Conservation (phyloP, 1,140 invertebrate genomes). For the Contarinia nasturtii region DNA sequence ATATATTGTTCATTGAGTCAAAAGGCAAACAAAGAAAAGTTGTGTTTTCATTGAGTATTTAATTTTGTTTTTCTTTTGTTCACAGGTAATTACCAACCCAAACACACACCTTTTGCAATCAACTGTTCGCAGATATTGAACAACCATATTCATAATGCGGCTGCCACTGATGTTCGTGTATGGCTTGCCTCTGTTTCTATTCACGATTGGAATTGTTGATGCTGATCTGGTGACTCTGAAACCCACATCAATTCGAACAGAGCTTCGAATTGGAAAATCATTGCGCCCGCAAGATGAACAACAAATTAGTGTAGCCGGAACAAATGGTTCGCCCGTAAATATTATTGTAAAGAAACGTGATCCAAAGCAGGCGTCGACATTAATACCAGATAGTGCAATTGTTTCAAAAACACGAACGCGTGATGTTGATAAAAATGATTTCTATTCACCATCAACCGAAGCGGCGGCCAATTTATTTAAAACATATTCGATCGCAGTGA, state of each 20-base stretch:
- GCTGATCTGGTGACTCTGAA: constrained; percentile 8
- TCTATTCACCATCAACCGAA: background rate
- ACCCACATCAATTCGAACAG: constrained; percentile 40
- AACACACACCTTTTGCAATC: too few species aligned
- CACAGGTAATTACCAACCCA: too few species aligned
- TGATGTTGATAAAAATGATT: background rate
- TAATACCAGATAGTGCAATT: background rate
- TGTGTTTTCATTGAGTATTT: too few species aligned
- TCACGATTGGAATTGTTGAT: too few species aligned
- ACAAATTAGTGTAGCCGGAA: constrained; percentile 51
- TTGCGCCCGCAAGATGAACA: constrained; percentile 52
- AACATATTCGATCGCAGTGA: background rate
- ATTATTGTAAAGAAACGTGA: constrained; percentile 51
- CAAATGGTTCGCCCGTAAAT: constrained; percentile 50
- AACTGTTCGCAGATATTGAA: too few species aligned
- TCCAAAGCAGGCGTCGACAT: background rate
- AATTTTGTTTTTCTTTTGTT: too few species aligned
- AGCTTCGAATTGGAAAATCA: constrained; percentile 55
- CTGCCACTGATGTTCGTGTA: too few species aligned
- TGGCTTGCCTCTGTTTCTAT: too few species aligned
- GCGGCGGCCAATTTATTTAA: background rate
- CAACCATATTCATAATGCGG: too few species aligned
- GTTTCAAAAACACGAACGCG: background rate
- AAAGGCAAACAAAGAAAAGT: too few species aligned
- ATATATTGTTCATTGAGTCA: too few species aligned